phyloP scores from a whole-genome alignment of 2,888 invertebrate genomes.

The Hoplodrina ambigua region DNA sequence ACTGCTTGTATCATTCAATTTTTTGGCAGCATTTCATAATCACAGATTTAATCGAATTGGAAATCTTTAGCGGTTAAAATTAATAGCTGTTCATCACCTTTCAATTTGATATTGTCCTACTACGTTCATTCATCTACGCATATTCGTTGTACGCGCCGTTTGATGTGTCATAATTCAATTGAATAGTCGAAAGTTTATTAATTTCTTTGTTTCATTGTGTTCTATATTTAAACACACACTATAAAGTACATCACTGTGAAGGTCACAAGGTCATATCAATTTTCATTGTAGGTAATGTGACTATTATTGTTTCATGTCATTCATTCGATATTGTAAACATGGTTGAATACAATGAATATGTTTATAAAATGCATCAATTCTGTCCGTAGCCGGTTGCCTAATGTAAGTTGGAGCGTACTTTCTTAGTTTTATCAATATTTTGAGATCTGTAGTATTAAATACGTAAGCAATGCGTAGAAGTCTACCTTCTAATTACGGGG shows the following conservation, averaged over 20 bases:
- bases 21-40: no score
- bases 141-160: no score
- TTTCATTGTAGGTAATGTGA: constrained; percentile 18
- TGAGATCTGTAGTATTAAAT: background rate
- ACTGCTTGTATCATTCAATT: no score
- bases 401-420: background rate
- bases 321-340: constrained; percentile 27
- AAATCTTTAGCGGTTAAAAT: background rate
- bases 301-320: constrained; percentile 22
- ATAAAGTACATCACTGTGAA: background rate
- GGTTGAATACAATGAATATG: background rate
- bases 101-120: no score
- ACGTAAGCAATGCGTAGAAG: background rate
- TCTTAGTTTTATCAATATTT: background rate
- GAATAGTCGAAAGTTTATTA: constrained; percentile 8
- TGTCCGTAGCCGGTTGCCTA: background rate
- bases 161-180: constrained; percentile 7
- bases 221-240: constrained; percentile 8
- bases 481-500: background rate
- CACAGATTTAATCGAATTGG: background rate
- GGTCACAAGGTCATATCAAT: constrained; percentile 33
- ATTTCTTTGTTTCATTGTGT: constrained; percentile 13
- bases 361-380: constrained; percentile 15
- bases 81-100: no score
- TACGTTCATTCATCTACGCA: background rate